Percentiles rank a stretch among this genome's conserved stretches.
These are phyloP conservation scores for Xenentodon cancila DNA, from an alignment of 2,797 vertebrate species.

Conservation along the genomic window DNA sequence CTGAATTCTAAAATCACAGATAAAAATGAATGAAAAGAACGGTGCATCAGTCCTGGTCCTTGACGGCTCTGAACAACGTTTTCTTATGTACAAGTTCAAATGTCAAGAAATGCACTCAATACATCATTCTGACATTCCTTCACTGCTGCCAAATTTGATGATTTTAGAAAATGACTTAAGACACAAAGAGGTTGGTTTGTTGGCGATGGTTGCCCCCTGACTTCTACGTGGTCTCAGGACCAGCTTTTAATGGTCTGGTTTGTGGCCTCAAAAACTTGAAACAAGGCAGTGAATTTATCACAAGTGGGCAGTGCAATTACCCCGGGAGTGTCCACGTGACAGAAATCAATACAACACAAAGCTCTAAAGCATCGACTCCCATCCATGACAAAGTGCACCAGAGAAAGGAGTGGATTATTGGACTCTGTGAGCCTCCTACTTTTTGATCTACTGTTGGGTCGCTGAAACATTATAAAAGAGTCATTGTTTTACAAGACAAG, in stretches of 20 bases:
- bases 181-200: no score
- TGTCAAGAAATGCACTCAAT: no score
- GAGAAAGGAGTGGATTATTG: slow-evolving; percentile 76
- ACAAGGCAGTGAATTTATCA: slow-evolving; percentile 80
- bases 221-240: slow-evolving; percentile 16
- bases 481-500: slow-evolving; percentile 76
- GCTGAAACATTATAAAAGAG: slow-evolving; percentile 73
- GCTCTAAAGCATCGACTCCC: slow-evolving; percentile 73
- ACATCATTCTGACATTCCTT: no score
- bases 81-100: no score
- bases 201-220: no score
- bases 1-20: no score
- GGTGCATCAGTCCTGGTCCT: no score
- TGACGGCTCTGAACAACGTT: no score
- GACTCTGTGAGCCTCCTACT: slow-evolving; percentile 61
- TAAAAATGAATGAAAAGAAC: no score
- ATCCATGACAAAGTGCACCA: slow-evolving; percentile 74
- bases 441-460: slow-evolving; percentile 80
- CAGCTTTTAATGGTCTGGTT: slow-evolving; percentile 30
- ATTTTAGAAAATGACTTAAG: no score
- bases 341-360: slow-evolving; percentile 83
- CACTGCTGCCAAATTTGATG: no score
- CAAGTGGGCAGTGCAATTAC: slow-evolving; percentile 79
- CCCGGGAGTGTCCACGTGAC: slow-evolving; percentile 71
- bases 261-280: slow-evolving; percentile 44